A percentile compares a stretch with the other conserved stretches of the same genome.
phyloP scores from a whole-genome alignment of 2,113 vertebrate species.

The Meleagris gallopavo region DNA sequence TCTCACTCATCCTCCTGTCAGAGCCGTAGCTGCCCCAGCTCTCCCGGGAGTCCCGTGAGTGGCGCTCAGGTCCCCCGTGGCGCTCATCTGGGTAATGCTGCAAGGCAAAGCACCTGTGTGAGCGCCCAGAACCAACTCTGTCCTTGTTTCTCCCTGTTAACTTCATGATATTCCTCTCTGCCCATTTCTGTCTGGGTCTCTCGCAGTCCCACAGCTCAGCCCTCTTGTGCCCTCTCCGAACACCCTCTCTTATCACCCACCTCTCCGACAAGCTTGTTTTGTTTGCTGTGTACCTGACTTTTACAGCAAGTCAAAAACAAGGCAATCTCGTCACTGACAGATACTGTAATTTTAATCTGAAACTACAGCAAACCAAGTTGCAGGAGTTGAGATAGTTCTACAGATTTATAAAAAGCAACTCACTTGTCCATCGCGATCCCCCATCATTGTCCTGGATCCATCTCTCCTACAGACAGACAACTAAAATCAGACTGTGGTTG shows the following conservation, averaged over 20 bases:
- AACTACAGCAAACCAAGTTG: not conserved
- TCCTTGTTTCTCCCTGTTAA: not conserved
- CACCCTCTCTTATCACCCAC: not conserved
- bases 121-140: not conserved
- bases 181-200: not conserved
- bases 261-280: not conserved
- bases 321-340: not conserved
- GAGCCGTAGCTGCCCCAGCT: conserved; percentile 86
- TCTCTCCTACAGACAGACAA: conserved; percentile 81
- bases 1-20: conserved; percentile 87
- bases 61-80: conserved; percentile 84
- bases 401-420: conserved; percentile 36
- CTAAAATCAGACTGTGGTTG: not conserved
- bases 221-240: not conserved
- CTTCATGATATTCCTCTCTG: not conserved
- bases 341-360: not conserved
- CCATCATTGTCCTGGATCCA: conserved; percentile 83
- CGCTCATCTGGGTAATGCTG: conserved; percentile 90
- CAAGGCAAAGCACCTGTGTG: not conserved
- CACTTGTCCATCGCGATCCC: conserved; percentile 85
- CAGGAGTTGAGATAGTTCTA: not conserved
- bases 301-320: not conserved
- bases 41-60: conserved; percentile 87
- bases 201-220: not conserved
- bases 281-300: not conserved